These are phyloP conservation scores for Exaiptasia diaphana DNA, from an alignment of 64 coral and sea anemone species.

Conservation along the genomic window DNA sequence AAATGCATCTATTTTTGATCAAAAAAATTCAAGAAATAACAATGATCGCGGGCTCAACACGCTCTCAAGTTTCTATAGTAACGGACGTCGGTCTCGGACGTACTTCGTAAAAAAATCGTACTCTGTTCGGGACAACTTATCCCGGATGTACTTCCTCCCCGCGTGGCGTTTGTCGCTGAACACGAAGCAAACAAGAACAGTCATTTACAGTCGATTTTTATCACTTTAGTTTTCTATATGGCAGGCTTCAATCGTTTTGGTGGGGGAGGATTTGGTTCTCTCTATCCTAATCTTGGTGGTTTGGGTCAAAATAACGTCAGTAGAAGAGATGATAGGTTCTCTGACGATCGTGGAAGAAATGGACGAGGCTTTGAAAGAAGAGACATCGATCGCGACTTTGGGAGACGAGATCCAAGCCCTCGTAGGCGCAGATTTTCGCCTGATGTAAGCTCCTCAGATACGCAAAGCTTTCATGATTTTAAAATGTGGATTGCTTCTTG, in stretches of 20 bases:
- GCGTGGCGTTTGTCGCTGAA: neutral
- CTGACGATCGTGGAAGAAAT: neutral
- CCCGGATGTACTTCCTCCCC: neutral
- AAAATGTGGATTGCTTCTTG: neutral
- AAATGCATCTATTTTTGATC: too few species aligned
- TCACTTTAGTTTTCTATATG: neutral
- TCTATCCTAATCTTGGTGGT: neutral
- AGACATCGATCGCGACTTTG: neutral
- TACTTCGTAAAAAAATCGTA: neutral
- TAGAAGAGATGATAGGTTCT: neutral
- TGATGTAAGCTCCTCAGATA: neutral
- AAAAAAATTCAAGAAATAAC: too few species aligned
- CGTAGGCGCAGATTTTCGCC: constrained; percentile 17
- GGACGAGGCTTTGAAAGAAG: neutral
- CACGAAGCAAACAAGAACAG: neutral
- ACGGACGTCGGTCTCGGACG: neutral
- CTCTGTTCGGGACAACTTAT: too few species aligned
- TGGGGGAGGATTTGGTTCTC: neutral
- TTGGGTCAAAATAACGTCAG: neutral
- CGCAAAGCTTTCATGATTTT: neutral
- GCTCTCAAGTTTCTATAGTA: neutral
- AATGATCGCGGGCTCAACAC: constrained; percentile 7
- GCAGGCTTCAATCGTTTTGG: constrained; percentile 22
- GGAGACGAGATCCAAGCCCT: neutral
- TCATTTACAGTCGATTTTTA: neutral